Evolutionary conservation across 2,888 invertebrate species (phyloP), one percentile per base, ranked within the genome.

Genomic region (Yponomeuta cagnagella): DNA sequence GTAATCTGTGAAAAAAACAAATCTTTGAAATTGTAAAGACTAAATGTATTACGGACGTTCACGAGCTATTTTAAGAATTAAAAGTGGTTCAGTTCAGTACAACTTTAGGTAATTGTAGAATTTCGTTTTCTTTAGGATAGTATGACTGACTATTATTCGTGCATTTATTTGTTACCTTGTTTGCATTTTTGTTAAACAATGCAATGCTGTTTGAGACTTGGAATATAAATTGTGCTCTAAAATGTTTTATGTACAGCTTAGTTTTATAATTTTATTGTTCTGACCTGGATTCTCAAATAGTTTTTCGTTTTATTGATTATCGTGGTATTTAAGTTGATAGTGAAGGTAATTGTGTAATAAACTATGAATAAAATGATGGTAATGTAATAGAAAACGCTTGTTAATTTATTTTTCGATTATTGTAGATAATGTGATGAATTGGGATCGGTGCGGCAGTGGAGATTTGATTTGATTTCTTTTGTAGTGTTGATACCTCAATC

Each of bases 321-420:
- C 75, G 77, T 80, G 79, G 79, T 83, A 78, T 79, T 79, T 81
- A 80, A 75, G 75, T 72, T 64, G 64, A 64, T 64, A 79, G 78
- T 77, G 76, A 77, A 78, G 82, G 82, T 86, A 84, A 81, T 83
- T 58, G 84, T 88, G 84, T 84, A 86, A 83, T 84, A 81, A 74
- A 86, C 43, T 43, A 43, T 12, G 52, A 58, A 82, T 87, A 84
- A 87, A 86, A 81, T 77, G 78, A 79, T 77, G 74, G 67, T 64
- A 66, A 67, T 63, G 68, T 68, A 69, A 43, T 43, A 43, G 43
- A 43, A 23, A 48, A n/a, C 23, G 2, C 33, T 63, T 67, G n/a
- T 71, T 63, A 30, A 43, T 70, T 64, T 31, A 43, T 70, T 64
- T 31, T 3, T 1, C 52, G 5, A 43, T 43, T 43, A 43, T 43